A percentile compares a stretch with the other conserved stretches of the same genome.
Conservation (phyloP, 2,888 invertebrate species). For the Drosophila limbata region DNA sequence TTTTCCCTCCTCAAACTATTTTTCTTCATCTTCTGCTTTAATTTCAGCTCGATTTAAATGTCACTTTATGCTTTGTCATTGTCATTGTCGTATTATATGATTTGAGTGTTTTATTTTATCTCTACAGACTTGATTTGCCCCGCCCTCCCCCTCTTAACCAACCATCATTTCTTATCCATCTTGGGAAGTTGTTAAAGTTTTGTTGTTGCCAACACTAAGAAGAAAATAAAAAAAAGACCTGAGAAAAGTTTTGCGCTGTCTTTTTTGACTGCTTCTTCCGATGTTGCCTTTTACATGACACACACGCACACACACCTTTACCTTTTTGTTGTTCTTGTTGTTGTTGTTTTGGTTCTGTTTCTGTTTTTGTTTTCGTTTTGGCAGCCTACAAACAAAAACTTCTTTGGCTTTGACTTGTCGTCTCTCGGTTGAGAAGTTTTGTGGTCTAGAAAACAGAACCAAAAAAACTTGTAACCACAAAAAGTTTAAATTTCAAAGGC, state of each 20-base stretch:
- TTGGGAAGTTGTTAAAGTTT: conserved; percentile 73
- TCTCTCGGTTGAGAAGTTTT: conserved; percentile 59
- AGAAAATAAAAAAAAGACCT: conserved; percentile 52
- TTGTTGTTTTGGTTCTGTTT: conserved; percentile 40
- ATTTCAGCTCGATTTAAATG: conserved; percentile 62
- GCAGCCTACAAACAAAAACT: conserved; percentile 31
- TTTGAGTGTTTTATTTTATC: conserved; percentile 49
- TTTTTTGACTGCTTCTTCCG: conserved; percentile 56
- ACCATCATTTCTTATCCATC: conserved; percentile 57
- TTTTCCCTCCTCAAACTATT: conserved; percentile 45
- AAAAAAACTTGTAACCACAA: conserved; percentile 60
- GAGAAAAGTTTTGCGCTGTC: conserved; percentile 68
- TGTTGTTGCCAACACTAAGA: conserved; percentile 13
- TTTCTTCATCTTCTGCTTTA: conserved; percentile 1
- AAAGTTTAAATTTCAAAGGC: conserved; percentile 64
- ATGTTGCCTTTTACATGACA: conserved; percentile 42
- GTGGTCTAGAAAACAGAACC: conserved; percentile 67
- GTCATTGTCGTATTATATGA: conserved; percentile 55
- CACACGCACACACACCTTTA: conserved; percentile 28
- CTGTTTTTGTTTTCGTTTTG: conserved; percentile 62
- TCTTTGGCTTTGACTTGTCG: conserved; percentile 62
- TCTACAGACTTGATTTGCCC: conserved; percentile 55
- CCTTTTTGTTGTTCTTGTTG: conserved; percentile 28
- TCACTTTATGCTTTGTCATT: conserved; percentile 66
- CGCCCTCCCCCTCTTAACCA: conserved; percentile 6